These are phyloP conservation scores for Ochlodes sylvanus DNA, from an alignment of 2,888 invertebrate species.

Conservation along the genomic window DNA sequence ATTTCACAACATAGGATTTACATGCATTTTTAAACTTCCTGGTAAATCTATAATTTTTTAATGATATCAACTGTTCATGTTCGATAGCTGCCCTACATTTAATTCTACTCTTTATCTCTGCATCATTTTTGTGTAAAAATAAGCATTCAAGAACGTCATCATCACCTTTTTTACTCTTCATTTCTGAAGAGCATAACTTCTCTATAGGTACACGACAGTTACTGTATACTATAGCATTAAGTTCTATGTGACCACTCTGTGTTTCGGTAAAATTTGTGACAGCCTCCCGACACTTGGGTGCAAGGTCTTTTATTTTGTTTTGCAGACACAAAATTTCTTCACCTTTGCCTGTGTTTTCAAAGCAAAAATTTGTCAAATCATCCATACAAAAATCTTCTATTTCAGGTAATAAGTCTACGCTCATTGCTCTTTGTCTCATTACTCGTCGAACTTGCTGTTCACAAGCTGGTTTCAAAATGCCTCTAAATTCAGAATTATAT, in stretches of 20 bases:
- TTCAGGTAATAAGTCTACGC: constrained; percentile 97
- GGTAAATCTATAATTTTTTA: constrained; percentile 97
- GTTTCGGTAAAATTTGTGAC: constrained; percentile 95
- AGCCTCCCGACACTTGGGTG: constrained; percentile 89
- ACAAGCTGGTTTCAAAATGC: constrained; percentile 85
- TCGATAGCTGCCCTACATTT: constrained; percentile 97
- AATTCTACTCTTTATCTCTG: constrained; percentile 89
- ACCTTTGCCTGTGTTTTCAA: constrained; percentile 93
- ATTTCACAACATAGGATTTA: constrained; percentile 90
- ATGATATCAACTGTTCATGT: constrained; percentile 97
- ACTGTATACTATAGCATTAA: constrained; percentile 95
- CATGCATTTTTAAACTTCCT: constrained; percentile 98
- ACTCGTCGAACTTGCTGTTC: constrained; percentile 94
- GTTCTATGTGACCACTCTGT: constrained; percentile 93
- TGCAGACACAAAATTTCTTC: constrained; percentile 98
- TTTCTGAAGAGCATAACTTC: constrained; percentile 88
- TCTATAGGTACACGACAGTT: constrained; percentile 93
- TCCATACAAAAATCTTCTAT: constrained; percentile 95
- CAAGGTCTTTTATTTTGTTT: constrained; percentile 89
- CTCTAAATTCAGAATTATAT: constrained; percentile 79
- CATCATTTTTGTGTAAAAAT: constrained; percentile 95
- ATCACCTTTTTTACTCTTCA: constrained; percentile 89
- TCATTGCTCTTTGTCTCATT: constrained; percentile 96
- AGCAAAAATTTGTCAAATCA: constrained; percentile 93
- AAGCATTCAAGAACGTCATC: constrained; percentile 98